Conservation (phyloP, 37 sponge, comb jelly and placozoan genomes). For the Lycopodina hypogea region DNA sequence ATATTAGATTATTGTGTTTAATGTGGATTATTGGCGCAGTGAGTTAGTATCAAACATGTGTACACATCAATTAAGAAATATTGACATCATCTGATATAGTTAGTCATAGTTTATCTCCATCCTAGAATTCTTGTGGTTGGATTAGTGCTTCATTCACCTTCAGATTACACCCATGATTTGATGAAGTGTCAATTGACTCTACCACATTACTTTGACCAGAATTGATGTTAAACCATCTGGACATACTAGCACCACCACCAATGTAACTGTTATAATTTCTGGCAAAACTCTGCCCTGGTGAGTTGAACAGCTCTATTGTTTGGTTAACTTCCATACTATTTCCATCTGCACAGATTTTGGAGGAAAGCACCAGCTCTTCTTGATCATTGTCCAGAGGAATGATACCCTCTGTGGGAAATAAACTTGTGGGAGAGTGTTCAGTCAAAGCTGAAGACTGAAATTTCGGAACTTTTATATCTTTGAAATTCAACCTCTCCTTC, state of each 20-base stretch:
- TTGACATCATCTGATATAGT: slow-evolving; percentile 10
- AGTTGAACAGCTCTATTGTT: background rate
- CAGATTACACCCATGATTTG: no score
- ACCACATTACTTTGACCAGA: no score
- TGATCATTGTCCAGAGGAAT: background rate
- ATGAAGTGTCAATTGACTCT: no score
- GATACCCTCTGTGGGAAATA: background rate
- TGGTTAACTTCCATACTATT: background rate
- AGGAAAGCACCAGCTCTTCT: no score
- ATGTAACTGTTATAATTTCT: background rate
- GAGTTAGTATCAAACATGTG: background rate
- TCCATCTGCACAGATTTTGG: no score
- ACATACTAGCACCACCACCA: background rate
- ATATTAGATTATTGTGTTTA: no score
- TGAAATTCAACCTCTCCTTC: slow-evolving; percentile 23
- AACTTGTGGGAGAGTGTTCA: background rate
- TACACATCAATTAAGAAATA: slow-evolving; percentile 13
- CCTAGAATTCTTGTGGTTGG: slow-evolving; percentile 4
- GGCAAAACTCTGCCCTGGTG: background rate
- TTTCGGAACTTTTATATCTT: slow-evolving; percentile 28
- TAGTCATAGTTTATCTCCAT: slow-evolving; percentile 23
- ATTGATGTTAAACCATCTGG: background rate
- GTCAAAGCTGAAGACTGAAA: background rate
- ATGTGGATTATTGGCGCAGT: background rate
- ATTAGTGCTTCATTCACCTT: background rate